Conservation (phyloP, 2,113 vertebrate genomes). For the Cyprinus carpio region DNA sequence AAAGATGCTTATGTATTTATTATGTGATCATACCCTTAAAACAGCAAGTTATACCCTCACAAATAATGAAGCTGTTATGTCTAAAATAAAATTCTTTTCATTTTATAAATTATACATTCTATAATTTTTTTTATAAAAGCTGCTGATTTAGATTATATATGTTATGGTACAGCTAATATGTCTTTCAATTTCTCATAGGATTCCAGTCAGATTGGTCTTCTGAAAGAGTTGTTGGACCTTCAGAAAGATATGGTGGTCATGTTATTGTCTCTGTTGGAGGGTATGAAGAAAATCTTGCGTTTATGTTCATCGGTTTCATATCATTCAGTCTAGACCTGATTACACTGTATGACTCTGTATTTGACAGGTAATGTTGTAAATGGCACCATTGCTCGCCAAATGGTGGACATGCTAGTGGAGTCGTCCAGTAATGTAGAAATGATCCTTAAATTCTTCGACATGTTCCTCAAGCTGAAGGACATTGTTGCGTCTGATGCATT, state of each 20-base stretch:
- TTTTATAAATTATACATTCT: neutral
- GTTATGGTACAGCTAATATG: neutral
- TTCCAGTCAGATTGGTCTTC: constrained; percentile 90
- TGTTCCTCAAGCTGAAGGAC: constrained; percentile 97
- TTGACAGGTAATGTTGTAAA: constrained; percentile 92
- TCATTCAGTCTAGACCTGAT: neutral
- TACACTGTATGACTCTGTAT: neutral
- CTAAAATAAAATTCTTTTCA: neutral
- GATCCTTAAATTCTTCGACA: constrained; percentile 98
- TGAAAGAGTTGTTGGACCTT: constrained; percentile 93
- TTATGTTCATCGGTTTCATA: neutral
- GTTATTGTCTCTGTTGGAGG: constrained; percentile 90
- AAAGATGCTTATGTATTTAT: neutral
- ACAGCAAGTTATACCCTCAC: neutral
- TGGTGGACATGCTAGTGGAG: constrained; percentile 99
- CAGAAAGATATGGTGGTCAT: constrained; percentile 99
- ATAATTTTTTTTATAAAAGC: neutral
- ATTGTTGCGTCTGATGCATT: constrained; percentile 94
- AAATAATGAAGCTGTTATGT: neutral
- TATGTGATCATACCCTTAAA: neutral
- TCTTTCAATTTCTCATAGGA: constrained; percentile 74
- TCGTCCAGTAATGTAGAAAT: constrained; percentile 97
- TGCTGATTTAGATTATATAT: neutral
- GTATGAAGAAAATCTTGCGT: constrained; percentile 48
- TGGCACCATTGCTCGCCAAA: constrained; percentile 94